A percentile compares a stretch with the other conserved stretches of the same genome.
phyloP scores from a whole-genome alignment of 1,140 invertebrate genomes.

The Diuraphis noxia region DNA sequence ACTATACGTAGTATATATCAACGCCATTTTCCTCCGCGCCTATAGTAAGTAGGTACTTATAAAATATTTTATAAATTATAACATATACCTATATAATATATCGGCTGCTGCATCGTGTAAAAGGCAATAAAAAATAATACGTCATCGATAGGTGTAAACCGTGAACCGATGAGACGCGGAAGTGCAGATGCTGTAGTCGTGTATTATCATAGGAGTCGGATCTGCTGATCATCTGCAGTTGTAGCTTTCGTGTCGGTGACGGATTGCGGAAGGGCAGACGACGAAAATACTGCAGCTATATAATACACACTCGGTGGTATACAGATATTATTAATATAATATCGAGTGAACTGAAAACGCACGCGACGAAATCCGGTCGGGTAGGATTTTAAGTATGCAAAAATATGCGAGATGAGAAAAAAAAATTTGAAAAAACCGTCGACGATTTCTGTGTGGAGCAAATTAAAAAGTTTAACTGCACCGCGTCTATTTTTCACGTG shows the following conservation, averaged over 20 bases:
- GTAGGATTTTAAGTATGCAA: slow-evolving; percentile 28
- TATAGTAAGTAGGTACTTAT: too few relatives aligned
- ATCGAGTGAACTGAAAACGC: not conserved
- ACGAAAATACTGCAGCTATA: not conserved
- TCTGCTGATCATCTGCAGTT: too few relatives aligned
- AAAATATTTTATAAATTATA: not conserved
- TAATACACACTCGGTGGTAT: not conserved
- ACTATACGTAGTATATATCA: too few relatives aligned
- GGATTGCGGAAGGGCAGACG: not conserved
- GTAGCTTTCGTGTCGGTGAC: too few relatives aligned
- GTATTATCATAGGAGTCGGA: not conserved
- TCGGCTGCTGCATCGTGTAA: not conserved
- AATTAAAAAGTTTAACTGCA: not conserved
- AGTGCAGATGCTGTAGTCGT: not conserved
- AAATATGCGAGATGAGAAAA: not conserved
- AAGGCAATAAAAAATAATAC: not conserved
- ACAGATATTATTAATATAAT: not conserved
- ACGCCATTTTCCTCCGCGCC: not conserved
- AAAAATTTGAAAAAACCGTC: slow-evolving; percentile 1
- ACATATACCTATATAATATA: not conserved
- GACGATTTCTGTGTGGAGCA: not conserved
- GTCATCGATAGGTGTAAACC: too few relatives aligned
- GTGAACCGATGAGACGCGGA: not conserved
- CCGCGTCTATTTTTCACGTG: not conserved
- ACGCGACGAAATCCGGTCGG: not conserved